phyloP scores from a whole-genome alignment of 2,888 invertebrate species.

The Entomobrya proxima region DNA sequence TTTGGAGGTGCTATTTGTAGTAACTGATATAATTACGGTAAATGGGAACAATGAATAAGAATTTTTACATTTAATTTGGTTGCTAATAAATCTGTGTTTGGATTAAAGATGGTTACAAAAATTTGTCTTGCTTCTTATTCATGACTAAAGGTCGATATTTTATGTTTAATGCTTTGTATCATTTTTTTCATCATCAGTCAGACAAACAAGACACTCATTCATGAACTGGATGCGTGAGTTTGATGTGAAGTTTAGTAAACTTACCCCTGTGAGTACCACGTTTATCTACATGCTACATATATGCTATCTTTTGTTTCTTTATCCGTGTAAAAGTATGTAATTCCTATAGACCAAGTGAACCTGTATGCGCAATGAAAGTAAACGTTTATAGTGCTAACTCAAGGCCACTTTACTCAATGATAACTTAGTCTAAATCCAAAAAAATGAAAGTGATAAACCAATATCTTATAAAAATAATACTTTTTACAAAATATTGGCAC shows the following conservation, averaged over 20 bases:
- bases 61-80: too few relatives aligned
- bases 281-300: not conserved
- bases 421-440: not conserved
- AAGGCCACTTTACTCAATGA: not conserved
- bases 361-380: too few relatives aligned
- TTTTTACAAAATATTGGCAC: constrained; percentile 69
- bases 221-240: constrained; percentile 47
- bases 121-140: too few relatives aligned
- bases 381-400: not conserved
- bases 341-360: not conserved
- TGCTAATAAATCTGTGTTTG: too few relatives aligned
- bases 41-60: too few relatives aligned
- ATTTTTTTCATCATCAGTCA: constrained; percentile 59
- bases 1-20: too few relatives aligned
- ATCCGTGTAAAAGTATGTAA: too few relatives aligned
- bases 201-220: constrained; percentile 63
- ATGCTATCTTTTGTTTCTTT: not conserved
- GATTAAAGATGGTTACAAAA: too few relatives aligned
- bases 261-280: not conserved
- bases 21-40: too few relatives aligned
- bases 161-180: constrained; percentile 42
- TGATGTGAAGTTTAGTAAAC: constrained; percentile 1
- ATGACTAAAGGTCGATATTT: too few relatives aligned
- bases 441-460: constrained; percentile 31
- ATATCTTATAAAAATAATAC: constrained; percentile 46